Conservation (phyloP, 2,888 invertebrate genomes). For the Eumacrocentrus americanus region DNA sequence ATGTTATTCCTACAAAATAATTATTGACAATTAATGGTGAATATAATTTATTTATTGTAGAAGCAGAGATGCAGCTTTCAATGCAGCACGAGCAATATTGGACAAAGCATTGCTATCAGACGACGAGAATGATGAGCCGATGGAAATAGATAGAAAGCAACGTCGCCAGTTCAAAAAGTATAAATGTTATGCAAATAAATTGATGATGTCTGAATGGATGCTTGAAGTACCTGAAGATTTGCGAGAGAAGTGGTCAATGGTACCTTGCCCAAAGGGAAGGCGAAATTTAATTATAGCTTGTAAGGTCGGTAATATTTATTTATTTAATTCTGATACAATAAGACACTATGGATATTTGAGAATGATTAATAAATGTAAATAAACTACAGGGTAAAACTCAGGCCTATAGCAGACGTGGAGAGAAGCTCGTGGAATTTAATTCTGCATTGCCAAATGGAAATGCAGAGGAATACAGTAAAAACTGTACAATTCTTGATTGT, state of each 20-base stretch:
- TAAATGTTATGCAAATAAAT: conserved; percentile 60
- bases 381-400: conserved; percentile 70
- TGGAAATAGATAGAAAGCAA: conserved; percentile 33
- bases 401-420: conserved; percentile 72
- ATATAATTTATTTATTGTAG: conserved; percentile 35
- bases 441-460: conserved; percentile 79
- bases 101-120: conserved; percentile 49
- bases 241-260: conserved; percentile 72
- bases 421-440: conserved; percentile 44
- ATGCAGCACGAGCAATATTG: conserved; percentile 63
- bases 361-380: not conserved
- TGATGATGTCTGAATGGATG: conserved; percentile 96
- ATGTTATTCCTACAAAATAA: not conserved
- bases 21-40: not conserved
- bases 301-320: too few relatives aligned
- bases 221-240: conserved; percentile 82
- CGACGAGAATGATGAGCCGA: conserved; percentile 41
- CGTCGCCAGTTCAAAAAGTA: conserved; percentile 26
- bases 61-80: conserved; percentile 49
- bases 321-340: too few relatives aligned
- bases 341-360: not conserved
- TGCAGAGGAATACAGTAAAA: conserved; percentile 53
- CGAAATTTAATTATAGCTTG: conserved; percentile 82
- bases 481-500: conserved; percentile 81
- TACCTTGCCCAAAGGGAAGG: conserved; percentile 84